Evolutionary conservation across 2,888 invertebrate species (phyloP).

Genomic region (Pristionchus arcanus): DNA sequence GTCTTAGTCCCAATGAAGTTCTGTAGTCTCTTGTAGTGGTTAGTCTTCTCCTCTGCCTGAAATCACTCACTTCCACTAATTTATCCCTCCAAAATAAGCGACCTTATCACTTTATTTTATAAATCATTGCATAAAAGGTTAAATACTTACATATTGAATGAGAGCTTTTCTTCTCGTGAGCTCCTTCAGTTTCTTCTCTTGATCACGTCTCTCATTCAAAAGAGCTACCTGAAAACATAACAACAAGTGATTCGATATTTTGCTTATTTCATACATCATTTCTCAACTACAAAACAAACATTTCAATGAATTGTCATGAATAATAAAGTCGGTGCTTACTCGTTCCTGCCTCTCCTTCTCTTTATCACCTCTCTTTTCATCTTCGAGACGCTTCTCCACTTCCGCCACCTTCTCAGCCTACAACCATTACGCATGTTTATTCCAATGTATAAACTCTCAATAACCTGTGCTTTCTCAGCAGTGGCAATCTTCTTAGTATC

Average conservation of each 20-base stretch:
- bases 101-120: not conserved
- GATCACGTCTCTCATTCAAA: slow-evolving; percentile 90
- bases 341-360: slow-evolving; percentile 84
- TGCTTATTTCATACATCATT: not conserved
- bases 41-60: slow-evolving; percentile 89
- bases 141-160: slow-evolving; percentile 69
- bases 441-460: not conserved
- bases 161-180: slow-evolving; percentile 88
- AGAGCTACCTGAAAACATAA: slow-evolving; percentile 82
- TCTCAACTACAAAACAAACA: not conserved
- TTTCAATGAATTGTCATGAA: not conserved
- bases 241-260: not conserved
- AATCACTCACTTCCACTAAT: not conserved
- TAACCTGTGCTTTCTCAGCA: slow-evolving; percentile 60
- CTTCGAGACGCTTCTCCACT: slow-evolving; percentile 94
- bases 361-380: slow-evolving; percentile 90
- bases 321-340: not conserved
- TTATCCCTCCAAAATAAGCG: slow-evolving; percentile 57
- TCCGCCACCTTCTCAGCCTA: slow-evolving; percentile 90
- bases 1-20: slow-evolving; percentile 91
- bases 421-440: slow-evolving; percentile 5
- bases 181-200: slow-evolving; percentile 91
- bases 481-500: slow-evolving; percentile 84
- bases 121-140: not conserved
- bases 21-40: slow-evolving; percentile 86